Evolutionary conservation across 2,888 invertebrate species (phyloP), one percentile per base, ranked within the genome.

Genomic region (Drosophila robusta): DNA sequence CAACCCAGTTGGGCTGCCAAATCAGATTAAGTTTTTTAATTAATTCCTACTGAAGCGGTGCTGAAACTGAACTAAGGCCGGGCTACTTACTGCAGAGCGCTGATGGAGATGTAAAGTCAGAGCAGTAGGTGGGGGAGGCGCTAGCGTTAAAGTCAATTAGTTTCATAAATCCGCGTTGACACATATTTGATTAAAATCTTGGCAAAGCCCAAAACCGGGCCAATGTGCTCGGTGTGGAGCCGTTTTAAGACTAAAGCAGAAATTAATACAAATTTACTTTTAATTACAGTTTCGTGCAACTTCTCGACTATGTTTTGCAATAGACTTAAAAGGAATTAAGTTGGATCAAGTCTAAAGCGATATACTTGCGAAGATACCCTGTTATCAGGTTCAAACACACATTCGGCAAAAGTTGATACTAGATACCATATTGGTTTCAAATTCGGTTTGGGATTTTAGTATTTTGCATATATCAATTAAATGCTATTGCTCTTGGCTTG

Each of bases 11-110:
- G 24, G 38, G 61, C 66, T 67, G 71, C 70, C 74, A 68, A 70
- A 71, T 79, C 67, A 75, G 85, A 85, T 82, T 82, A 82, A 85
- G 85, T 85, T 82, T 82, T 85, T 82, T 85, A 82, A 82, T 82
- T 82, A 82, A 85, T 81, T 81, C 81, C 52, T 67, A 42, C 52
- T 61, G 61, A 58, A 60, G 61, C 50, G 56, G 26, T 16, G 18
- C 42, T 46, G 69, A 61, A 74, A 66, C 70, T 55, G 54, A 74
- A 44, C 46, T 46, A 50, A 55, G 52, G 57, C 54, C 46, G 41
- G 62, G 51, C 58, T 52, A 75, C 60, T 75, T 64, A 56, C 41
- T 47, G 8, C 41, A 12, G 24, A 44, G 18, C 4, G 39, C 18
- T 18, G 22, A 16, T 32, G 26, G 29, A 36, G 34, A 16, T 44